Evolutionary conservation across 2,888 invertebrate genomes (phyloP), one percentile per base, ranked within the genome.

Genomic region (Endotricha flammealis): DNA sequence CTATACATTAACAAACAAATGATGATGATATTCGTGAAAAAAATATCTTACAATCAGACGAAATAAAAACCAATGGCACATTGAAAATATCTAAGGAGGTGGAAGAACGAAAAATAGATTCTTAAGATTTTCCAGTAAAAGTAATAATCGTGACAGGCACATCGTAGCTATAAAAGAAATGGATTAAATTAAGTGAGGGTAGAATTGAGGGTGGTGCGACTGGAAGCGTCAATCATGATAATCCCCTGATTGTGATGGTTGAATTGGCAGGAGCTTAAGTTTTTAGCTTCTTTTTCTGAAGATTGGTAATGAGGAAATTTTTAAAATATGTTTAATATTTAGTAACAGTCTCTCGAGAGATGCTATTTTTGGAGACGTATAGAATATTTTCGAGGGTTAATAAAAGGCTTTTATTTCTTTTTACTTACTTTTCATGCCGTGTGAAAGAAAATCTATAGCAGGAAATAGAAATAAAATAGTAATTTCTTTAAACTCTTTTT

Each of bases 141-240:
- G 29, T 35, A 29, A 34, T 27, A 32, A n/a, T 39, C 38, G 29
- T 41, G 44, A 41, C 33, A 12, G 41, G 35, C 30, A 33, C 40
- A 36, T 39, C 42, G 41, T 29, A 36, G 29, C 29, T 41, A 37
- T 40, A 44, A 48, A 41, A 41, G 41, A 38, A 48, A 46, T 48
- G 48, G 48, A 50, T 50, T 47, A 46, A 44, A 45, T 45, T 50
- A 37, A 44, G 44, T 40, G 32, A 31, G 24, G 38, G 33, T 27
- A 12, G 12, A 27, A 23, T 16, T 33, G 29, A 25, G 33, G 17
- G 39, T 28, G 23, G 29, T n/a, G 7, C 23, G n/a, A 13, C 8
- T 29, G 13, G 0, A 7, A 29, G 35, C 22, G 35, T 17, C 14
- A 30, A 30, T 16, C 27, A 27, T 17, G n/a, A 14, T 11, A 12